Conservation (phyloP, 2,113 vertebrate species). For the Laterallus jamaicensis region DNA sequence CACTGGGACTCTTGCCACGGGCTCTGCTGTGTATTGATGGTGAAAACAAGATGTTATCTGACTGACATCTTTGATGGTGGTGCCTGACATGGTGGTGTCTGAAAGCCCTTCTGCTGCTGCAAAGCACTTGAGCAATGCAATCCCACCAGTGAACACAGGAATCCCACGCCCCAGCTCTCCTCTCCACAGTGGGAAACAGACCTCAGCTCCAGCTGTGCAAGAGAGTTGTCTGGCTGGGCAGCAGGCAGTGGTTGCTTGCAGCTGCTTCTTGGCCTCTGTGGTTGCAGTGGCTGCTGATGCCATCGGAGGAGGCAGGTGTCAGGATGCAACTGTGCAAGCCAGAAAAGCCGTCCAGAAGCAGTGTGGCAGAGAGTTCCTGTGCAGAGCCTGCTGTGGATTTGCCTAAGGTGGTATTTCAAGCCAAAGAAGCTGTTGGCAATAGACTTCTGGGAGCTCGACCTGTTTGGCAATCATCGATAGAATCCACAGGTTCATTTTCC, state of each 20-base stretch:
- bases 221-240: not conserved
- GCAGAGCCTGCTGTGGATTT: not conserved
- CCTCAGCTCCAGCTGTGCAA: not conserved
- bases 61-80: not conserved
- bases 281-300: not conserved
- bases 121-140: not conserved
- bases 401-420: not conserved
- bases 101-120: not conserved
- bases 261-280: not conserved
- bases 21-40: not conserved
- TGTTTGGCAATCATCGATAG: not conserved
- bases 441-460: rapidly evolving
- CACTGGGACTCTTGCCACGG: not conserved
- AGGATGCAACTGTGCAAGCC: not conserved
- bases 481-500: not conserved
- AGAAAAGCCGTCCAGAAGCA: not conserved
- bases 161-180: not conserved
- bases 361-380: not conserved
- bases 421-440: not conserved
- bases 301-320: not conserved
- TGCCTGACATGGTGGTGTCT: not conserved
- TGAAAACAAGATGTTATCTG: not conserved
- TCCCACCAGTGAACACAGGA: rapidly evolving
- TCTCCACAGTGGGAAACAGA: not conserved
- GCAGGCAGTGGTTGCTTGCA: not conserved